Evolutionary conservation across 1,140 invertebrate species (phyloP).

Genomic region (Drosophila pseudoobscura): DNA sequence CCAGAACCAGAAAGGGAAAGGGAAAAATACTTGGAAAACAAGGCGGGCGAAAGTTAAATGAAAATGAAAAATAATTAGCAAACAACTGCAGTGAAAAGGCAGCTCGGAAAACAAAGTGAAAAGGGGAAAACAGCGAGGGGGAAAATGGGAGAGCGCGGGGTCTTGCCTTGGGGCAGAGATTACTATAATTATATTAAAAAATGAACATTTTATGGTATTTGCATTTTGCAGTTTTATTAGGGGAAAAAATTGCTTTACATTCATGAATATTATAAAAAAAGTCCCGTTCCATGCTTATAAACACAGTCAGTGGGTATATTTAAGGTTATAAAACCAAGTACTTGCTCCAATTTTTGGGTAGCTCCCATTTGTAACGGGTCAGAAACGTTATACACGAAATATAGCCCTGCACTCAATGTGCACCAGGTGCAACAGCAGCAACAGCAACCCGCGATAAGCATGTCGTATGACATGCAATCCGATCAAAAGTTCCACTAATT

Average conservation of each 20-base stretch:
- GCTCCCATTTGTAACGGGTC: no score
- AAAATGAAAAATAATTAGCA: slow-evolving; percentile 75
- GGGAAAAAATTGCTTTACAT: no score
- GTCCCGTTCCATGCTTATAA: no score
- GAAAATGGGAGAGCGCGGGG: background rate
- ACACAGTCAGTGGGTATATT: no score
- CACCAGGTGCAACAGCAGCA: slow-evolving; percentile 2
- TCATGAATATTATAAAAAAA: no score
- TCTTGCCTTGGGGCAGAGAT: slow-evolving; percentile 19
- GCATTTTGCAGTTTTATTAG: slow-evolving; percentile 38
- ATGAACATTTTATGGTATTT: slow-evolving; percentile 52
- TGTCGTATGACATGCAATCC: slow-evolving; percentile 64
- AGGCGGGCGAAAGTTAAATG: slow-evolving; percentile 40
- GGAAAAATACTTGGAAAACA: slow-evolving; percentile 37
- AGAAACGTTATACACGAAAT: no score
- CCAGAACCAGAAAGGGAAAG: background rate
- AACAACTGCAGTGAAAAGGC: slow-evolving; percentile 39
- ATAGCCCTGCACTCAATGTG: no score
- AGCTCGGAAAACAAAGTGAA: background rate
- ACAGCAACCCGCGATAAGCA: slow-evolving; percentile 40
- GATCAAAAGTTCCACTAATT: slow-evolving; percentile 59
- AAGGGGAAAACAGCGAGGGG: background rate
- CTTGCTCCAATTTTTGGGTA: no score
- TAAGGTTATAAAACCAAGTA: no score
- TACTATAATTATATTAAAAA: slow-evolving; percentile 51